Conservation (phyloP, 2,113 vertebrate species). For the Sakesphorus luctuosus region DNA sequence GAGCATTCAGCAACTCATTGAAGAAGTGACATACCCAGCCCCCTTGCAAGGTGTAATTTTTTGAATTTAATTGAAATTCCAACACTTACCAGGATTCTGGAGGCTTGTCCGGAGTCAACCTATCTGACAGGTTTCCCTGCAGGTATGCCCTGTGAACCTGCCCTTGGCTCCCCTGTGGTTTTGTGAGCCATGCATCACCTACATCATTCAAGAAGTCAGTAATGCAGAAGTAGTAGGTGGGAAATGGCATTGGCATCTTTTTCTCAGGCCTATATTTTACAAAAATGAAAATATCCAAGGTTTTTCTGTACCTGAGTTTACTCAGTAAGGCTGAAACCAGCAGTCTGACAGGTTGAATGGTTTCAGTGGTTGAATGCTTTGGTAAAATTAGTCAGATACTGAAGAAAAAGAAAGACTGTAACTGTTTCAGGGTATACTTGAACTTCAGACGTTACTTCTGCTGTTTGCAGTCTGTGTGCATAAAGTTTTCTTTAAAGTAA, state of each 20-base stretch:
- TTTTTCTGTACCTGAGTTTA: not conserved
- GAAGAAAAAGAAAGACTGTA: not conserved
- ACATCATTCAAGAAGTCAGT: not conserved
- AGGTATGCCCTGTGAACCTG: not conserved
- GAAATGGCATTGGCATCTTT: not conserved
- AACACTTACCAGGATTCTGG: not conserved
- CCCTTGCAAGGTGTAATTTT: not conserved
- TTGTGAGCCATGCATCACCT: not conserved
- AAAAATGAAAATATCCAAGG: not conserved
- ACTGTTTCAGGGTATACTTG: not conserved
- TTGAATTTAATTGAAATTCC: not conserved
- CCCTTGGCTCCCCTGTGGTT: not conserved
- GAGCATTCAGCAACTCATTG: not conserved
- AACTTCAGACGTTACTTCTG: not conserved
- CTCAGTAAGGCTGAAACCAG: not conserved
- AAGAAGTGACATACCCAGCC: not conserved
- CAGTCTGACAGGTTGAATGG: not conserved
- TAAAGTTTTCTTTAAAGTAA: not conserved
- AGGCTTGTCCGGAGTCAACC: not conserved
- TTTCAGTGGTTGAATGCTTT: not conserved
- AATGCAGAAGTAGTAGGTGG: not conserved
- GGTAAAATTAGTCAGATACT: not conserved
- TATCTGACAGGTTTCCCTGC: not conserved
- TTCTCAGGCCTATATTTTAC: not conserved
- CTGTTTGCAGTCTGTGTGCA: not conserved